Base-by-base conservation (phyloP, 2,888 invertebrate species). In the Penaeus monodon region DNA sequence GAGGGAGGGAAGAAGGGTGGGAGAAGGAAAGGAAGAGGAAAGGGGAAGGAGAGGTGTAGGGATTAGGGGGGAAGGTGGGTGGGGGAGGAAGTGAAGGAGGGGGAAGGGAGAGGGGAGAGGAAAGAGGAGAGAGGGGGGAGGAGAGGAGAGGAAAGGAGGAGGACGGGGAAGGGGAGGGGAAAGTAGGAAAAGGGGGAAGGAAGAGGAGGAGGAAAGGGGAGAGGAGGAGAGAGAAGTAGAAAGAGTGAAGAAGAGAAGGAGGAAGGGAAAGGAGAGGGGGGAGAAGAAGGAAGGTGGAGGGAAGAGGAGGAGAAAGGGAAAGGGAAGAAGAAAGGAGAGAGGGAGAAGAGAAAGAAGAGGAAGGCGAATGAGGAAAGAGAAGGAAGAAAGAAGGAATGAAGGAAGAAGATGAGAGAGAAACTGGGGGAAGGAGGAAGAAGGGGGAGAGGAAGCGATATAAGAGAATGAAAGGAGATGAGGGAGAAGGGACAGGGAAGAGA, bases 181-280 rank as follows among this genome's bases (percentile, higher is more conserved):
- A 1, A 44, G 6, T 49, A 24, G 10, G 85, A 73, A 81, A 49
- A 17, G 76, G 64, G 66, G 64, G n/a, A 17, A 33, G 29, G 66
- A 22, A 17, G 24, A 14, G 0, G 4, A 22, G 6, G 4, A n/a
- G 24, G 1, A 24, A 38, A 1, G 22, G 6, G 22, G 2, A 24
- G 49, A 57, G 10, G 14, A 14, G 12, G 49, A 57, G 49, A 14
- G 14, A 14, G 49, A 14, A 14, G 2, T 0, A 57, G 17, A 1
- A 14, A 2, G 14, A 17, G 10, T 0, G 17, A 17, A 14, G 1
- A 14, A 14, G 14, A 2, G 2, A 57, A 0, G 2, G 2, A 14
- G 38, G 74, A 8, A 1, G 44, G 8, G 38, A 2, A 24, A 44
- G 10, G 22, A 49, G 24, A 10, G 81, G 74, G 88, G 44, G 14